Conservation (phyloP, 2,797 vertebrate genomes). For the Sebastes glaucus region DNA sequence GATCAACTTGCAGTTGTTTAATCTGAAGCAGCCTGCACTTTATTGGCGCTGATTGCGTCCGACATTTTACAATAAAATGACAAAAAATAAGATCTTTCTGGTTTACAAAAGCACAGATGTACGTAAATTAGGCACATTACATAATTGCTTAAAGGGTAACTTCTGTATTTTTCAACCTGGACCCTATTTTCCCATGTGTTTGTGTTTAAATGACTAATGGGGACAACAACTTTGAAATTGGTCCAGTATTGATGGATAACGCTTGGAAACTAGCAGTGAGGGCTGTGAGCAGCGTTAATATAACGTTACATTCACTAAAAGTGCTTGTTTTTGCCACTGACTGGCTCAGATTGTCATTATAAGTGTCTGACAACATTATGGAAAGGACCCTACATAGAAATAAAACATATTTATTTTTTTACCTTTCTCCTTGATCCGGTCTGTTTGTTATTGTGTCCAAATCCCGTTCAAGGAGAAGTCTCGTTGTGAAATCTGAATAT, state of each 20-base stretch:
- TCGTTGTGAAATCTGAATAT: neutral
- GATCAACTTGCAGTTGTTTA: constrained; percentile 61
- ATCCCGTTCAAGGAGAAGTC: neutral
- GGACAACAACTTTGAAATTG: too few relatives aligned
- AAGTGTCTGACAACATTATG: too few relatives aligned
- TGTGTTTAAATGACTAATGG: too few relatives aligned
- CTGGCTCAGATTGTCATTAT: neutral
- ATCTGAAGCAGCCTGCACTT: constrained; percentile 74
- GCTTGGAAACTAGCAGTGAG: neutral
- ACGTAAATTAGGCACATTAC: neutral
- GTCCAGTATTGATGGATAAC: too few relatives aligned
- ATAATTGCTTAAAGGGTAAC: too few relatives aligned
- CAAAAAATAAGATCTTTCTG: neutral
- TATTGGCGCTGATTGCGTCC: constrained; percentile 72
- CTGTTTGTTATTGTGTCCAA: neutral
- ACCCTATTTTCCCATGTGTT: too few relatives aligned
- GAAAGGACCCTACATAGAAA: too few relatives aligned
- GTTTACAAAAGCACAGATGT: neutral
- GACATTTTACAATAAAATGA: neutral
- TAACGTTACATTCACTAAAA: neutral
- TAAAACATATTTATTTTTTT: neutral
- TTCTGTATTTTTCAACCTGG: too few relatives aligned
- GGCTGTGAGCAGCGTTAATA: neutral
- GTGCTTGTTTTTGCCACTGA: neutral
- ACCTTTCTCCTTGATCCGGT: neutral